Conservation (phyloP, 1,140 invertebrate species). For the Drosophila murphyi region DNA sequence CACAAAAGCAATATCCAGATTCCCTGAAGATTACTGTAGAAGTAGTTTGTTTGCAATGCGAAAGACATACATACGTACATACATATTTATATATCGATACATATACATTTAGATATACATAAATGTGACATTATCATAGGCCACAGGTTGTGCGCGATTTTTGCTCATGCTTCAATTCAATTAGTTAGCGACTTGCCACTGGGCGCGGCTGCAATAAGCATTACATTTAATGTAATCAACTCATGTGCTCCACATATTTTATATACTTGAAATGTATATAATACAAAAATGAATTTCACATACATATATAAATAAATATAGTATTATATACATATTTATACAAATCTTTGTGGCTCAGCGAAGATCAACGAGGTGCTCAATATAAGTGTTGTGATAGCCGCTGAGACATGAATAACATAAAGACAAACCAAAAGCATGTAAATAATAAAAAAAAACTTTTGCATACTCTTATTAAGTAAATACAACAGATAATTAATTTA, state of each 20-base stretch:
- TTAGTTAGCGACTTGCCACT: conserved; percentile 9
- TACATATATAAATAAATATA: neutral
- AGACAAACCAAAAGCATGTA: conserved; percentile 37
- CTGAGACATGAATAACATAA: conserved; percentile 22
- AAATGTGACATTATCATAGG: conserved; percentile 22
- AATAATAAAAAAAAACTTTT: neutral
- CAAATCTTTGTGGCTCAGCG: conserved; percentile 14
- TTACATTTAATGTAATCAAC: conserved; percentile 27
- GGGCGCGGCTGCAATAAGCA: conserved; percentile 17
- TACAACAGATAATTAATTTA: conserved; percentile 12
- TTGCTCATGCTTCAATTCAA: conserved; percentile 35
- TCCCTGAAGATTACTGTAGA: conserved; percentile 4
- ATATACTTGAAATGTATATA: conserved; percentile 16
- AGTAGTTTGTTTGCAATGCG: conserved; percentile 5
- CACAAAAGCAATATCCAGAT: conserved; percentile 41
- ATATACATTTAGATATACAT: conserved; percentile 10
- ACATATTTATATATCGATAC: conserved; percentile 33
- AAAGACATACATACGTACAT: conserved; percentile 10
- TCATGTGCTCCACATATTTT: conserved; percentile 42
- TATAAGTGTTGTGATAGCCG: conserved; percentile 31
- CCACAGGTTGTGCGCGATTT: conserved; percentile 36
- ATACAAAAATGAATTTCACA: conserved; percentile 11
- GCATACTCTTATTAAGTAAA: neutral
- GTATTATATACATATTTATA: conserved; percentile 5
- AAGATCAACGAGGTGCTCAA: conserved; percentile 34